These are phyloP conservation scores for Pterostichus niger DNA, from an alignment of 2,888 invertebrate genomes.

Conservation along the genomic window DNA sequence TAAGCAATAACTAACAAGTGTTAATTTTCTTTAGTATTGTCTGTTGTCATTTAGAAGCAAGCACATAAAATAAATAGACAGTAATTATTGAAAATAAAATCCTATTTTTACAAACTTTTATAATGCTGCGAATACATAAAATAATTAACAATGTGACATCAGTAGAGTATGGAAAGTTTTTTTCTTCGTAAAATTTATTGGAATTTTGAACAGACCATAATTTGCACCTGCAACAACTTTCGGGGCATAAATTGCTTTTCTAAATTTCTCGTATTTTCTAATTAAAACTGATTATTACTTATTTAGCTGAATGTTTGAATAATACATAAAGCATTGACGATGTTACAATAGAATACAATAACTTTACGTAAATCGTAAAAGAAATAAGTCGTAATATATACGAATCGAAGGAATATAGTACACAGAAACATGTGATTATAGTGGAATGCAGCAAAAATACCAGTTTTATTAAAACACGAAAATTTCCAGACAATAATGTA, in stretches of 20 bases:
- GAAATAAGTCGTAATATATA: too few species aligned
- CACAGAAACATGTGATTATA: background rate
- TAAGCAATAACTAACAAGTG: background rate
- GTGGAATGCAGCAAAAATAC: conserved; percentile 9
- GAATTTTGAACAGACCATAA: background rate
- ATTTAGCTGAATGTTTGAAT: too few species aligned
- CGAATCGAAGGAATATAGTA: background rate
- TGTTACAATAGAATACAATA: conserved; percentile 19
- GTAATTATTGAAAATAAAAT: background rate
- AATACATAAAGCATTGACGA: too few species aligned
- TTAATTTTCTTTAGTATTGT: conserved; percentile 6
- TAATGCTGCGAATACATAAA: background rate
- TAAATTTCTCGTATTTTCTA: too few species aligned
- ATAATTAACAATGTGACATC: background rate
- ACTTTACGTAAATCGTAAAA: background rate
- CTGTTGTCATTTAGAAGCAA: background rate
- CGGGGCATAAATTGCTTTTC: background rate
- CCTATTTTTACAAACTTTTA: background rate
- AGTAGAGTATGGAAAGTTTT: conserved; percentile 1
- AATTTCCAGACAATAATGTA: conserved; percentile 7
- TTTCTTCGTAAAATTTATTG: background rate
- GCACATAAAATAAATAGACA: background rate
- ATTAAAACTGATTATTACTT: too few species aligned
- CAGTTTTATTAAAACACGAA: conserved; percentile 10
- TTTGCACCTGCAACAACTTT: background rate